Evolutionary conservation across 2,113 vertebrate species (phyloP).

Genomic region (Sinocyclocheilus anshuiensis): DNA sequence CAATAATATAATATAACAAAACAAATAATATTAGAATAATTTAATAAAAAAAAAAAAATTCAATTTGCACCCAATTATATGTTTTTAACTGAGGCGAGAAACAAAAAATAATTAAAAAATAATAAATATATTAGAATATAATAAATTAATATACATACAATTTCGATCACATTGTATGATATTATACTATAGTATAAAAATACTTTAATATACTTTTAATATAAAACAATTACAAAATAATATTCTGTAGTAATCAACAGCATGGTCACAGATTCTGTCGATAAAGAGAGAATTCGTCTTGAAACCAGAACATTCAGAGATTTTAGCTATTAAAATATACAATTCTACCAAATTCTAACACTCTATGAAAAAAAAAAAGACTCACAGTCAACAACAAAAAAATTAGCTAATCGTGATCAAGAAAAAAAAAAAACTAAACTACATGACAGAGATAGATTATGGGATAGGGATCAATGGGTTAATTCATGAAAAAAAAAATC

Average conservation of each 20-base stretch:
- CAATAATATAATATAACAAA: background rate
- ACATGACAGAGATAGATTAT: background rate
- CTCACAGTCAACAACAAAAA: background rate
- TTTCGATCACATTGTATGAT: too few species aligned
- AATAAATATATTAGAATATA: background rate
- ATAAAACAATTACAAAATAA: background rate
- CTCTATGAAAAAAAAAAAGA: background rate
- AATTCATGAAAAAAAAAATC: background rate
- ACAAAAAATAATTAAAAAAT: background rate
- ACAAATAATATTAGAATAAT: background rate
- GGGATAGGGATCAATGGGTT: background rate
- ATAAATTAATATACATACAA: background rate
- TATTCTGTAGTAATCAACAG: background rate
- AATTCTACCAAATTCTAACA: background rate
- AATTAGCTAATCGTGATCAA: background rate
- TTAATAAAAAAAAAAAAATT: too few species aligned
- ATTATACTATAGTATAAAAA: background rate
- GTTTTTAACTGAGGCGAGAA: background rate
- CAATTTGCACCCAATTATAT: background rate
- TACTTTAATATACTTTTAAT: background rate
- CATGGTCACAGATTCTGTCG: slow-evolving; percentile 1
- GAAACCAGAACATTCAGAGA: background rate
- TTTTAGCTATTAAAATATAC: background rate
- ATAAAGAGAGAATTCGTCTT: background rate
- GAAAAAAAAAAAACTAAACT: background rate